phyloP scores from a whole-genome alignment of 2,888 invertebrate species.

The Sinodicranocentrus sp. region DNA sequence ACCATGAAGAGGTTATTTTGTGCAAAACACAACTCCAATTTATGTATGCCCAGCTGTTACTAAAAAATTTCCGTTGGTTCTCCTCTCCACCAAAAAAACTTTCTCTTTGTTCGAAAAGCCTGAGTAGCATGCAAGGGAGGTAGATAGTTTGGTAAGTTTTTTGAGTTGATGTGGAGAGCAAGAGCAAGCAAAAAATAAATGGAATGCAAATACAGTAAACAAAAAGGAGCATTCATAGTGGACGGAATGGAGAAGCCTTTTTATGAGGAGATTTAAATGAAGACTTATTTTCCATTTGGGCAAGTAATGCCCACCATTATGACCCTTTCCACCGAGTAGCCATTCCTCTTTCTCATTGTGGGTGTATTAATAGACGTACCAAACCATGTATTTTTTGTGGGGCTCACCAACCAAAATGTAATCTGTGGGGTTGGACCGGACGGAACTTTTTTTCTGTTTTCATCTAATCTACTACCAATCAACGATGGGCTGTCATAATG shows the following conservation, averaged over 20 bases:
- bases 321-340: background rate
- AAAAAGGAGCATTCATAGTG: background rate
- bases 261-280: slow-evolving; percentile 42
- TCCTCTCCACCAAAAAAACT: too few relatives aligned
- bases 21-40: too few relatives aligned
- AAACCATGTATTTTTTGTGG: too few relatives aligned
- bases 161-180: too few relatives aligned
- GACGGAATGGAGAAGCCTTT: background rate
- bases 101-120: too few relatives aligned
- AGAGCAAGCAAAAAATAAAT: background rate
- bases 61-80: too few relatives aligned
- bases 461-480: slow-evolving; percentile 42
- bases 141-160: too few relatives aligned
- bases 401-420: background rate
- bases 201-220: slow-evolving; percentile 12
- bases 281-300: slow-evolving; percentile 57
- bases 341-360: background rate
- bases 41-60: too few relatives aligned
- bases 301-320: slow-evolving; percentile 8
- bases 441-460: slow-evolving; percentile 16
- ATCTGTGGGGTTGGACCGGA: slow-evolving; percentile 17
- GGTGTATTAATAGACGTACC: too few relatives aligned
- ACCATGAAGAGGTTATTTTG: background rate
- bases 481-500: slow-evolving; percentile 17
- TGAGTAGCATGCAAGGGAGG: too few relatives aligned